phyloP scores from a whole-genome alignment of 2,113 vertebrate species.

The Scomber scombrus region DNA sequence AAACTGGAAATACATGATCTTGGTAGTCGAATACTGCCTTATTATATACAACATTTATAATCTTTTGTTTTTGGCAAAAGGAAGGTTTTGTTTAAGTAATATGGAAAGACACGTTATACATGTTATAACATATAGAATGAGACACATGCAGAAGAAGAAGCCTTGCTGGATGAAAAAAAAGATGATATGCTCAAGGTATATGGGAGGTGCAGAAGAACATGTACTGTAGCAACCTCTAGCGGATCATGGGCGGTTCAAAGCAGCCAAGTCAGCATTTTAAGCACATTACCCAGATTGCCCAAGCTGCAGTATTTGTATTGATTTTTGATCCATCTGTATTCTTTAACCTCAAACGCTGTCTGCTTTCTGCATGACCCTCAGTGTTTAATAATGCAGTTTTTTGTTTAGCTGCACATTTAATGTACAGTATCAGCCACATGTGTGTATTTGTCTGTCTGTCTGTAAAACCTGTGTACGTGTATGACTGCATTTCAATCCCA shows the following conservation, averaged over 20 bases:
- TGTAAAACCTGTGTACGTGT: conserved; percentile 66
- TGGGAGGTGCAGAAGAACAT: conserved; percentile 53
- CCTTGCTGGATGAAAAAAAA: background rate
- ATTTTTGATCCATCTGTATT: conserved; percentile 80
- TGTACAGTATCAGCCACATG: conserved; percentile 69
- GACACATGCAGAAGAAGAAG: background rate
- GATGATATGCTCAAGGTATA: background rate
- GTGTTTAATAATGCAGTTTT: conserved; percentile 69
- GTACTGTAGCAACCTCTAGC: conserved; percentile 62
- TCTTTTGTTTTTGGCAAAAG: background rate
- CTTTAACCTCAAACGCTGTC: conserved; percentile 75
- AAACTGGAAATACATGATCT: background rate
- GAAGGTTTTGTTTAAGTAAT: background rate
- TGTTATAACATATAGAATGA: background rate
- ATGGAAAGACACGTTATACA: background rate
- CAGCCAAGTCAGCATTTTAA: conserved; percentile 72
- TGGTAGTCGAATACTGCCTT: background rate
- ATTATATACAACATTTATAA: conserved; percentile 1
- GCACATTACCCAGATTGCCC: conserved; percentile 73
- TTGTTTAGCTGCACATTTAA: conserved; percentile 74
- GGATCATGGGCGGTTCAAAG: conserved; percentile 63
- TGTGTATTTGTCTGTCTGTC: conserved; percentile 75
- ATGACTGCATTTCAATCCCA: conserved; percentile 64
- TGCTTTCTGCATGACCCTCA: conserved; percentile 77
- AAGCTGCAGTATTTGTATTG: conserved; percentile 75